Evolutionary conservation across 1,140 invertebrate genomes (phyloP).

Genomic region (Limonius californicus): DNA sequence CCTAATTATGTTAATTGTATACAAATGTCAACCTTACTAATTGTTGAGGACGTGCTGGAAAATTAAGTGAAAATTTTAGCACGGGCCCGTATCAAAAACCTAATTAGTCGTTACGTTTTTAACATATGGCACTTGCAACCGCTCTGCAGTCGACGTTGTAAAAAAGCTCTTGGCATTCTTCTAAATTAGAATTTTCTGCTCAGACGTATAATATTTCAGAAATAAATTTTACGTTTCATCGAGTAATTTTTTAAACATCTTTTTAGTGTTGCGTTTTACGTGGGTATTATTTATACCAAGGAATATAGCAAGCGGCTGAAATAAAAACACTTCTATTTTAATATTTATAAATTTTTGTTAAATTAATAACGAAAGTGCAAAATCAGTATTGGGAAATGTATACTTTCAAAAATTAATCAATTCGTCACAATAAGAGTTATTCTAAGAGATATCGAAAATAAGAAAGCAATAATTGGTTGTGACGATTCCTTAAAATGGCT

Average conservation of each 20-base stretch:
- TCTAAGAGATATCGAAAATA: background rate
- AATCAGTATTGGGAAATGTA: background rate
- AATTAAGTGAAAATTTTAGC: constrained; percentile 33
- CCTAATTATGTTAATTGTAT: constrained; percentile 28
- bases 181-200: no score
- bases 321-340: no score
- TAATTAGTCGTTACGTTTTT: constrained; percentile 8
- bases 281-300: no score
- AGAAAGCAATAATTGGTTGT: background rate
- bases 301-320: no score
- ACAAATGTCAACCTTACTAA: constrained; percentile 23
- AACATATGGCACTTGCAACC: background rate
- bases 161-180: no score
- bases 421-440: no score
- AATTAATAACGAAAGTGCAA: no score
- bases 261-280: no score
- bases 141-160: background rate
- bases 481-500: no score
- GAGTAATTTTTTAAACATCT: no score
- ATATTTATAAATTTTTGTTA: background rate
- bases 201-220: background rate
- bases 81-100: constrained; percentile 25
- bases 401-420: background rate
- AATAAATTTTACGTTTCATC: no score
- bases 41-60: constrained; percentile 23